Evolutionary conservation across 1,140 invertebrate genomes (phyloP), one percentile per base, ranked within the genome.

Genomic region (Camponotus floridanus): DNA sequence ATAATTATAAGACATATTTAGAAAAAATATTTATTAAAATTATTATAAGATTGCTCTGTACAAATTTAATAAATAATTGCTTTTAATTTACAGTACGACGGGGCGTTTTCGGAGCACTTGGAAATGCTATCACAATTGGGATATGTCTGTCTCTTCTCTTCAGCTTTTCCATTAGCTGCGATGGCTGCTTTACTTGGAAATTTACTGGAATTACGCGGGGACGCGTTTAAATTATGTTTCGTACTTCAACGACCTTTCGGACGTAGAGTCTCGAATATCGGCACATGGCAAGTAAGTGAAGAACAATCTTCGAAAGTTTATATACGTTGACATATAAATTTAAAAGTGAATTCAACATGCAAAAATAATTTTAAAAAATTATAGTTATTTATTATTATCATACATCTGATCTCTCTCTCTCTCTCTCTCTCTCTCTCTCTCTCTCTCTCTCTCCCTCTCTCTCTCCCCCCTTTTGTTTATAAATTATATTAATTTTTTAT

Each of bases 81-180:
- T 86, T 78, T 55, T 8, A 59, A 67, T 86, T 91, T 33, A 39
- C 96, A 99, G 97, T 98, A 97, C 93, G 97, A 98, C 88, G 98
- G 98, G 57, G 99, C 99, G 0, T 99, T 99, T 95, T 98, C 99
- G 26, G 99, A 99, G 94, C 99, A 99, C 93, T 95, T 99, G 86
- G 99, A 99, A 95, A 99, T 99, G 98, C 97, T 99, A 76, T 99
- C 99, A 18, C 99, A 99, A 93, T 97, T 99, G 92, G 98, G 99
- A 55, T 99, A 99, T 95, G 98, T 99, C 42, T 98, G 99, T 81
- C 96, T 99, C 11, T 99, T 99, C 94, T 99, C 99, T 0, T 98
- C 98, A 18, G 98, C 98, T 0, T 99, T 99, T 94, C 99, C 99
- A 0, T 95, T 99, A 90, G 99, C 99, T 18, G 98, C 98, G 0